Conservation (phyloP, 2,113 vertebrate genomes). For the Melanotaenia duboulayi region DNA sequence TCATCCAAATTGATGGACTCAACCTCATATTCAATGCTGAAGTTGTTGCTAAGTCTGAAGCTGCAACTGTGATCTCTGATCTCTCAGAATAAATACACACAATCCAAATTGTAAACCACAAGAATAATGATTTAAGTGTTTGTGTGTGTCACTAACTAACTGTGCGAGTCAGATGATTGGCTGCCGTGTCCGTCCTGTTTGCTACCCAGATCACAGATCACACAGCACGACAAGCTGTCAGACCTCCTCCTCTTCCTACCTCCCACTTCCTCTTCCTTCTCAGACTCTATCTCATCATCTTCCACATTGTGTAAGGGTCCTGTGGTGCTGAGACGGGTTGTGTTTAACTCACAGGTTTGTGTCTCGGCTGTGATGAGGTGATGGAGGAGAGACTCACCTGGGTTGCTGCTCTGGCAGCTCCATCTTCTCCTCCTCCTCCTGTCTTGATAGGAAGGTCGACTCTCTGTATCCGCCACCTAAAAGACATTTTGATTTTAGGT, state of each 20-base stretch:
- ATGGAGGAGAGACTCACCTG: slow-evolving; percentile 62
- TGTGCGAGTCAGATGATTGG: slow-evolving; percentile 87
- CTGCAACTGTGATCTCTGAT: slow-evolving; percentile 66
- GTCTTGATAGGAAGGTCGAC: slow-evolving; percentile 68
- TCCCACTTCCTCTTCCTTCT: slow-evolving; percentile 77
- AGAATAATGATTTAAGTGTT: neutral
- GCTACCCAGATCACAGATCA: slow-evolving; percentile 87
- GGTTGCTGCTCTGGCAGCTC: slow-evolving; percentile 73
- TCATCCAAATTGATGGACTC: slow-evolving; percentile 93
- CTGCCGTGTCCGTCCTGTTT: slow-evolving; percentile 86
- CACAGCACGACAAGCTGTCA: slow-evolving; percentile 93
- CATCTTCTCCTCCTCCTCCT: slow-evolving; percentile 65
- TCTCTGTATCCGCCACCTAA: slow-evolving; percentile 62
- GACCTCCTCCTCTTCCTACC: slow-evolving; percentile 91
- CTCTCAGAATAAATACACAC: slow-evolving; percentile 50
- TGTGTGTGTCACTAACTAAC: slow-evolving; percentile 65
- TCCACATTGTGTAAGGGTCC: slow-evolving; percentile 48
- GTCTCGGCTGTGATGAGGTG: too few relatives aligned
- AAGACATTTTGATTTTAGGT: neutral
- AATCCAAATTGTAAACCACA: neutral
- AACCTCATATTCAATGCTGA: slow-evolving; percentile 99
- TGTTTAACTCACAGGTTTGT: neutral
- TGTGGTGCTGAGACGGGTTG: neutral
- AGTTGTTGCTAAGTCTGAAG: slow-evolving; percentile 90
- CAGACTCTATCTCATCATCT: slow-evolving; percentile 24